Conservation (phyloP, 2,888 invertebrate genomes). For the Thysanoteuthis rhombus region DNA sequence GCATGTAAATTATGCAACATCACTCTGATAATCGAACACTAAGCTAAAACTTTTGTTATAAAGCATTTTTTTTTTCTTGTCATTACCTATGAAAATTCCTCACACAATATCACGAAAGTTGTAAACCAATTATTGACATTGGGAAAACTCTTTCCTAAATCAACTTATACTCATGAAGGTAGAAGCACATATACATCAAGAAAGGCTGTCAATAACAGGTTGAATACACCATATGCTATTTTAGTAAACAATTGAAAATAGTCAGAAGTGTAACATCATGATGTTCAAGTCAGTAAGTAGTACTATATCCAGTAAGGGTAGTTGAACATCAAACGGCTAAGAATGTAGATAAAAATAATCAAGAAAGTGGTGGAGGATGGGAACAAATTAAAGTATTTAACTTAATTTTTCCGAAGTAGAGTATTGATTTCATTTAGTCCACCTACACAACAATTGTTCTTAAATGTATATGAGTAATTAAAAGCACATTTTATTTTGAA, state of each 20-base stretch:
- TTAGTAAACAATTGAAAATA: neutral
- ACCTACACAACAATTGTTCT: neutral
- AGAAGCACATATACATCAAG: no score
- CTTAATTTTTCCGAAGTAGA: neutral
- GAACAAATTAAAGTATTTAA: neutral
- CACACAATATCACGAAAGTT: no score
- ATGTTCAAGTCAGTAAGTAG: neutral
- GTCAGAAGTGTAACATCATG: neutral
- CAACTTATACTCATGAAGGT: no score
- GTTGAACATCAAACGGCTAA: neutral
- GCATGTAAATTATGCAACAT: no score
- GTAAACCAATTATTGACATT: no score
- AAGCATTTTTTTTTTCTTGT: no score
- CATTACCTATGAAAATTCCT: no score
- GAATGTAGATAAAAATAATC: neutral
- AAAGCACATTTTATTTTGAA: neutral
- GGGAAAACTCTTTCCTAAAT: no score
- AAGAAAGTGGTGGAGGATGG: neutral
- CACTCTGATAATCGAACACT: no score
- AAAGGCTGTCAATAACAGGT: no score
- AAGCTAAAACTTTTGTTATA: no score
- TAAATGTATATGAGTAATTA: neutral
- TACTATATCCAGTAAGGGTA: neutral
- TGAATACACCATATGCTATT: no score
- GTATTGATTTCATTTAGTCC: neutral